Conservation (phyloP, 2,797 vertebrate genomes). For the Cossypha caffra region DNA sequence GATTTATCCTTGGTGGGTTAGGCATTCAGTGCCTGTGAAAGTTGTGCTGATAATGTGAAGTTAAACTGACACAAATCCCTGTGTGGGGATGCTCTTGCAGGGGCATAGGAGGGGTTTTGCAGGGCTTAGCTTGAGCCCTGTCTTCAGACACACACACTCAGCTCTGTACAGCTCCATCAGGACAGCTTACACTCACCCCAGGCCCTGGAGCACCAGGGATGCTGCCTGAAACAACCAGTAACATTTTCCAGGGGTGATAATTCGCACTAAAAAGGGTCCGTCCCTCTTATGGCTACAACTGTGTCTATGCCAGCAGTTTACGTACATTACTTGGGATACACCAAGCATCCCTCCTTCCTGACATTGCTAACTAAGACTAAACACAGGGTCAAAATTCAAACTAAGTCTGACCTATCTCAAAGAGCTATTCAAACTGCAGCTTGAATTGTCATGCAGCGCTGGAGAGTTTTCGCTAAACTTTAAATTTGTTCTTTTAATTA, state of each 20-base stretch:
- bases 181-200: rapidly evolving
- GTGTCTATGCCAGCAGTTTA: not conserved
- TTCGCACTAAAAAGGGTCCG: not conserved
- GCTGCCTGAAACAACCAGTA: not conserved
- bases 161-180: not conserved
- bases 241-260: not conserved
- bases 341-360: not conserved
- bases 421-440: not conserved
- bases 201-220: rapidly evolving
- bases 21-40: slow-evolving; percentile 26
- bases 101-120: not conserved
- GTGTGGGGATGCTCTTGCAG: not conserved
- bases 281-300: rapidly evolving
- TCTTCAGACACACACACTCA: not conserved
- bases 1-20: slow-evolving; percentile 46
- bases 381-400: rapidly evolving
- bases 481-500: not conserved
- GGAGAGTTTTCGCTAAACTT: not conserved
- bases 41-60: not conserved
- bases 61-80: slow-evolving; percentile 52
- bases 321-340: rapidly evolving
- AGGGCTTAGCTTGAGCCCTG: slow-evolving; percentile 1
- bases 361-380: not conserved
- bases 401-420: not conserved
- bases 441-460: not conserved